Conservation (phyloP, 64 coral and sea anemone species). For the Catalaphyllia jardinei region DNA sequence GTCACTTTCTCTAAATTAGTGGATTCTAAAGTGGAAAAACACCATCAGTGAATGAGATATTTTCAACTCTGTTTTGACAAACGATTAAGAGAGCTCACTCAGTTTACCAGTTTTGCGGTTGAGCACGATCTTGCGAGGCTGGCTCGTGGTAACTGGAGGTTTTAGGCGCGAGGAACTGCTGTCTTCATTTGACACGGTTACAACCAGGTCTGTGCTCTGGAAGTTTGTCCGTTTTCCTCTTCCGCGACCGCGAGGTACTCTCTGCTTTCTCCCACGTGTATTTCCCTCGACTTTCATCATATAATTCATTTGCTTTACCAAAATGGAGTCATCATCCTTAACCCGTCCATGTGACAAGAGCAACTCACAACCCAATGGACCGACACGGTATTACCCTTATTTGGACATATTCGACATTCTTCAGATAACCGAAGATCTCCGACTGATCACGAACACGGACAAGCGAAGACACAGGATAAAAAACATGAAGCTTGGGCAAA, state of each 20-base stretch:
- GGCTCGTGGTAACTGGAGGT: background rate
- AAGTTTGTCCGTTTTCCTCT: background rate
- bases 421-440: background rate
- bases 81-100: background rate
- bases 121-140: conserved; percentile 21
- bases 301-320: background rate
- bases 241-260: background rate
- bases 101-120: conserved; percentile 27
- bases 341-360: conserved; percentile 14
- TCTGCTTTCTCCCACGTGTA: conserved; percentile 2
- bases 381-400: conserved; percentile 7
- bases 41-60: background rate
- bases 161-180: conserved; percentile 10
- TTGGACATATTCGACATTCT: background rate
- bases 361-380: background rate
- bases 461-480: background rate
- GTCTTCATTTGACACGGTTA: conserved; percentile 20
- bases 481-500: too few relatives aligned
- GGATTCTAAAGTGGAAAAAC: conserved; percentile 16
- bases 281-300: background rate
- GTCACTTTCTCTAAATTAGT: conserved; percentile 49
- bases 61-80: background rate
- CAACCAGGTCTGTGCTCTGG: background rate
- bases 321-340: background rate
- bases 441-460: background rate